Conservation (phyloP, 2,888 invertebrate species). For the Dione juno region DNA sequence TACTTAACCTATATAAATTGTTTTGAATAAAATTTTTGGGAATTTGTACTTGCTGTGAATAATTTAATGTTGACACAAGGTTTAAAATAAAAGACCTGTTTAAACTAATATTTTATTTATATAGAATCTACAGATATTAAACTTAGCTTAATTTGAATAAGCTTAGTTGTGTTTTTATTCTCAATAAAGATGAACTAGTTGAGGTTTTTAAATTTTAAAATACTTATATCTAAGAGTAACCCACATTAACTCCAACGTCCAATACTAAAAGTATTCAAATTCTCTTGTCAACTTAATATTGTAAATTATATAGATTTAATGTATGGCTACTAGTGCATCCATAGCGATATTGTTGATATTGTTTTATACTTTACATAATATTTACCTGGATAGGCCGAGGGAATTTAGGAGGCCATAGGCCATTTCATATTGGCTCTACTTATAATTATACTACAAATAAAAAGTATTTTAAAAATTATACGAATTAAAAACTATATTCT, state of each 20-base stretch:
- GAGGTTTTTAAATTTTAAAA: neutral
- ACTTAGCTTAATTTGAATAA: slow-evolving; percentile 14
- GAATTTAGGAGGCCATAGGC: neutral
- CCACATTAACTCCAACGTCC: slow-evolving; percentile 19
- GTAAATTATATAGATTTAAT: neutral
- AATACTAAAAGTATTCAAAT: slow-evolving; percentile 34
- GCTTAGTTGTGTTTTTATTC: slow-evolving; percentile 2
- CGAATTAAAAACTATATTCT: slow-evolving; percentile 2
- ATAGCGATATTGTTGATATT: slow-evolving; percentile 13
- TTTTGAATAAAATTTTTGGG: too few relatives aligned
- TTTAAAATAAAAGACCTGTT: slow-evolving; percentile 30
- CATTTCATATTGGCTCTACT: slow-evolving; percentile 8
- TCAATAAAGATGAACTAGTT: neutral
- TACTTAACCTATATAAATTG: too few relatives aligned
- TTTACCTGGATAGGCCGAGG: neutral
- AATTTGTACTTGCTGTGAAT: neutral
- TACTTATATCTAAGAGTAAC: slow-evolving; percentile 16
- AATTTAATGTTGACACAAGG: neutral
- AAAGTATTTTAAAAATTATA: slow-evolving; percentile 2
- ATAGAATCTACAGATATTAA: slow-evolving; percentile 32
- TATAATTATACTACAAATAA: slow-evolving; percentile 15
- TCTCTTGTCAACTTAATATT: slow-evolving; percentile 10
- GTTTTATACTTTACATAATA: neutral
- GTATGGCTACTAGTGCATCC: neutral
- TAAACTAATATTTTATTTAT: slow-evolving; percentile 37